Evolutionary conservation across 2,113 vertebrate species (phyloP).

Genomic region (Chroicocephalus ridibundus): DNA sequence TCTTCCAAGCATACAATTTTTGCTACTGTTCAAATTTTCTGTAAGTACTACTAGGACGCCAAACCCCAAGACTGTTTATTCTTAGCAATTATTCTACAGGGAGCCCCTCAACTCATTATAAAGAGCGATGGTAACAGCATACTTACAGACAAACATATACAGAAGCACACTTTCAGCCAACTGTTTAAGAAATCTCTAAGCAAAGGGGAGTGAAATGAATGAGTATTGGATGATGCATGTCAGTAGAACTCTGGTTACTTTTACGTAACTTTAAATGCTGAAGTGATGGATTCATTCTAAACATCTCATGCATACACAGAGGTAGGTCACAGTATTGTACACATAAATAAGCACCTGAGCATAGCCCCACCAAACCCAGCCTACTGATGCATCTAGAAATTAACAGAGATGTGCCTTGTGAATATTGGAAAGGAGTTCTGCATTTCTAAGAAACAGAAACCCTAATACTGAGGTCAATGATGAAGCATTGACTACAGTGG

Average conservation of each 20-base stretch:
- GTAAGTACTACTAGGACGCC: background rate
- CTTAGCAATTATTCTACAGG: background rate
- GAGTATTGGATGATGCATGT: background rate
- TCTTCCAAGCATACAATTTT: background rate
- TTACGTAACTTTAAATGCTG: background rate
- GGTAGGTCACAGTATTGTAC: background rate
- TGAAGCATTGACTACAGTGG: background rate
- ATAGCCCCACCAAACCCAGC: background rate
- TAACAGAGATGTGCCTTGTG: background rate
- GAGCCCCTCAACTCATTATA: background rate
- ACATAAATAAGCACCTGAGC: background rate
- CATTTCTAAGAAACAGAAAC: background rate
- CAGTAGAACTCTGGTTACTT: background rate
- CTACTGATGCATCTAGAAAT: background rate
- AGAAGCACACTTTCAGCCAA: background rate
- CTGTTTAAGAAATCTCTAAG: background rate
- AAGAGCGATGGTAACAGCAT: background rate
- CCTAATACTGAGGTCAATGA: background rate
- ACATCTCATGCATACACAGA: background rate
- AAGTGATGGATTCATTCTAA: background rate
- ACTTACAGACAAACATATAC: background rate
- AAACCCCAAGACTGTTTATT: background rate
- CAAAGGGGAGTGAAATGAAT: background rate
- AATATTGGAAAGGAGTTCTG: background rate
- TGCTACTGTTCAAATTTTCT: background rate